phyloP scores from a whole-genome alignment of 2,888 invertebrate genomes.

The Hypomecis punctinalis region DNA sequence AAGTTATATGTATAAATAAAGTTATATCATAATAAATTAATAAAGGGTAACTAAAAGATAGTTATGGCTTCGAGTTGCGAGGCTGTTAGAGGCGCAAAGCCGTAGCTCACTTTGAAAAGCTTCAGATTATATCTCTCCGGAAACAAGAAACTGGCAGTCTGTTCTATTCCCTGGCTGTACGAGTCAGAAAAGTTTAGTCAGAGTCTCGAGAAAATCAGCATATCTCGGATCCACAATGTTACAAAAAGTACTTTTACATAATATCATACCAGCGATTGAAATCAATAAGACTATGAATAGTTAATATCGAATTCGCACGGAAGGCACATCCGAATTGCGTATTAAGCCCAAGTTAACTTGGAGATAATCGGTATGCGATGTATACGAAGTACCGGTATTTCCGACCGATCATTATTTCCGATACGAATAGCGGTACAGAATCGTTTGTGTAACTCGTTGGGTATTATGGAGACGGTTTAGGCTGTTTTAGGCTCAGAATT shows the following conservation, averaged over 20 bases:
- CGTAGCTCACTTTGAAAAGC: no score
- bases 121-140: no score
- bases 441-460: constrained; percentile 26
- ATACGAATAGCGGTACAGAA: constrained; percentile 17
- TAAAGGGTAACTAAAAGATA: no score
- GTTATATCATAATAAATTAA: no score
- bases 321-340: constrained; percentile 44
- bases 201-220: no score
- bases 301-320: constrained; percentile 46
- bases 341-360: constrained; percentile 16
- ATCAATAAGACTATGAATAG: constrained; percentile 53
- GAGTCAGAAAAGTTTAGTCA: no score
- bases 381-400: background rate
- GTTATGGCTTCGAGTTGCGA: no score
- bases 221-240: background rate
- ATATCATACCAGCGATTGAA: constrained; percentile 21
- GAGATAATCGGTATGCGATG: constrained; percentile 15
- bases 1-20: no score
- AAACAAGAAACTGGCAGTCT: no score
- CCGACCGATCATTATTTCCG: constrained; percentile 17
- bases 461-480: constrained; percentile 19
- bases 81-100: no score
- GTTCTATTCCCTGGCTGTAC: no score
- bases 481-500: constrained; percentile 7
- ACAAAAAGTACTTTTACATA: background rate